A percentile compares a stretch with the other conserved stretches of the same genome.
Conservation (phyloP, 2,113 vertebrate genomes). For the Numenius arquata region DNA sequence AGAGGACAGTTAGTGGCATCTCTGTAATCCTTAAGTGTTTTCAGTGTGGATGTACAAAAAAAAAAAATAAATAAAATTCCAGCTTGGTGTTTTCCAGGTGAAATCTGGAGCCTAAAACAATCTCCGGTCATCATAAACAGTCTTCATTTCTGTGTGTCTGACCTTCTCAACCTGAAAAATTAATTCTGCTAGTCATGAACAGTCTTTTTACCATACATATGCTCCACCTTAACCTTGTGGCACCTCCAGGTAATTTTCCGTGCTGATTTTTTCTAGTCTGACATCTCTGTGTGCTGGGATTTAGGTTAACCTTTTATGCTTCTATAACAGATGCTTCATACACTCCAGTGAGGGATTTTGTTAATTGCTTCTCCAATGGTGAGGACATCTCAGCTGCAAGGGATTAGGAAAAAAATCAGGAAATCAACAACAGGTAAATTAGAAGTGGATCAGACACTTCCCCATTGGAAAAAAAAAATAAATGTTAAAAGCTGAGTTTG, state of each 20-base stretch:
- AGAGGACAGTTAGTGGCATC: background rate
- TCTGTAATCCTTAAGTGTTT: background rate
- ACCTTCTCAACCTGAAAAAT: constrained; percentile 30
- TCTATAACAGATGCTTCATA: constrained; percentile 59
- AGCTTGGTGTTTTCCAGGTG: background rate
- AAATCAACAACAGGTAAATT: constrained; percentile 74
- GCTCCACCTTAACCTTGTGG: constrained; percentile 38
- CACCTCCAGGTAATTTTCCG: constrained; percentile 15
- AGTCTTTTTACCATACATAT: background rate
- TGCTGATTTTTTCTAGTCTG: constrained; percentile 48
- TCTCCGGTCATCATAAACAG: background rate
- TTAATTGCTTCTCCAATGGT: constrained; percentile 68
- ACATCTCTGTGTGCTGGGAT: constrained; percentile 59
- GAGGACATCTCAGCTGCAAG: constrained; percentile 55
- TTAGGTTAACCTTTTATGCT: constrained; percentile 69
- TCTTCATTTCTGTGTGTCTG: constrained; percentile 20
- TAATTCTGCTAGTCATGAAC: constrained; percentile 26
- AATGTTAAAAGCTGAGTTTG: constrained; percentile 70
- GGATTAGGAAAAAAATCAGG: constrained; percentile 63
- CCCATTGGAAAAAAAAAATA: constrained; percentile 45
- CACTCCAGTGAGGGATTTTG: constrained; percentile 54
- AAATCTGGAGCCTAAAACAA: constrained; percentile 1
- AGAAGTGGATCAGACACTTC: constrained; percentile 67
- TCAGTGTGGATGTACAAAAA: background rate
- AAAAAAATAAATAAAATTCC: background rate